Conservation (phyloP, 2,888 invertebrate genomes). For the Iphiclides podalirius region DNA sequence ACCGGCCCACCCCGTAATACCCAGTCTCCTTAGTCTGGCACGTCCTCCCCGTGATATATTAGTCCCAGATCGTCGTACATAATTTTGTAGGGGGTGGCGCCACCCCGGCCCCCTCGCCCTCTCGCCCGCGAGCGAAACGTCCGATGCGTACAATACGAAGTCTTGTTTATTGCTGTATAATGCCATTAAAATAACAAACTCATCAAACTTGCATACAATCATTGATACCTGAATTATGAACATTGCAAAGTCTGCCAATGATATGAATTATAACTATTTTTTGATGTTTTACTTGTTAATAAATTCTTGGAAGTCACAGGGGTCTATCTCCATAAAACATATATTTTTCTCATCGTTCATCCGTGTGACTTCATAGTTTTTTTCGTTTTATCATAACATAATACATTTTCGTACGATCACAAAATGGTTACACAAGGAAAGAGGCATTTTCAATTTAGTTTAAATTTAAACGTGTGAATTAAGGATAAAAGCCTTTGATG, state of each 20-base stretch:
- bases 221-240: not conserved
- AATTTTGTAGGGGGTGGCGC: conserved; percentile 74
- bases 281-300: too few species aligned
- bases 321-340: too few species aligned
- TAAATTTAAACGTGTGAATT: conserved; percentile 5
- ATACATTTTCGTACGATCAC: too few species aligned
- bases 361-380: too few species aligned
- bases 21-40: conserved; percentile 79
- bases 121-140: conserved; percentile 54
- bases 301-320: too few species aligned
- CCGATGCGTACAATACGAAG: conserved; percentile 72
- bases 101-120: conserved; percentile 47
- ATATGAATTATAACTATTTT: not conserved
- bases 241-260: not conserved
- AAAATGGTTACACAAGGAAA: too few species aligned
- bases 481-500: conserved; percentile 15
- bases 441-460: not conserved
- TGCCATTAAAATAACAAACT: conserved; percentile 34
- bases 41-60: conserved; percentile 80
- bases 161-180: conserved; percentile 75
- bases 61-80: conserved; percentile 81
- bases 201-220: conserved; percentile 5
- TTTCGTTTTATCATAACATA: too few species aligned
- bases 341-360: too few species aligned
- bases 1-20: conserved; percentile 76